Percentiles rank a stretch among this genome's conserved stretches.
Conservation (phyloP, 2,797 vertebrate species). For the Parauchenoglanis punctatus region DNA sequence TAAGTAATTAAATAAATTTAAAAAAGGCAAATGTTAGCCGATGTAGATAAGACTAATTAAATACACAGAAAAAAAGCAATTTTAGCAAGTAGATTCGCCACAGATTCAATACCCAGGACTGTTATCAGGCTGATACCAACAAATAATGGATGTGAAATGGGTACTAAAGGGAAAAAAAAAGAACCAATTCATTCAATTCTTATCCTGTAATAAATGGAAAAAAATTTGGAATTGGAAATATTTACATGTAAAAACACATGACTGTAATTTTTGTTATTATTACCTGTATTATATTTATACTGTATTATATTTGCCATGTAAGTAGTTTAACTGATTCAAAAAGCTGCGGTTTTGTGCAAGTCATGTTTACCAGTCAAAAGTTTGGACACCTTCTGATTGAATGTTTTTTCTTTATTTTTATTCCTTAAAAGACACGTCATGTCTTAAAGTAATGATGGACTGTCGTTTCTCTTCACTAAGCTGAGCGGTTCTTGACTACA, state of each 20-base stretch:
- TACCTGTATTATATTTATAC: not conserved
- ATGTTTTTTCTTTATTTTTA: too few species aligned
- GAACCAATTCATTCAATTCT: not conserved
- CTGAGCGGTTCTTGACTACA: too few species aligned
- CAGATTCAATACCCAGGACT: not conserved
- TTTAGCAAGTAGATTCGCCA: not conserved
- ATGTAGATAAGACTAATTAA: not conserved
- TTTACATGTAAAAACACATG: not conserved
- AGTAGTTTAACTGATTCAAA: not conserved
- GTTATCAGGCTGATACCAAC: not conserved
- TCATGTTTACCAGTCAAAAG: not conserved
- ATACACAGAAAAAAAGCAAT: not conserved
- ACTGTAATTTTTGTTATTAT: not conserved
- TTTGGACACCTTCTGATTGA: too few species aligned
- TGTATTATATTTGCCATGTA: not conserved
- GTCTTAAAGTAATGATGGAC: too few species aligned
- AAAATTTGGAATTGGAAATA: not conserved
- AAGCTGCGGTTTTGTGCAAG: not conserved
- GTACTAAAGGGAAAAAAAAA: not conserved
- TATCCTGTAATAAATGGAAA: not conserved
- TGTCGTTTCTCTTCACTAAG: too few species aligned
- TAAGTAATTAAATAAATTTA: not conserved
- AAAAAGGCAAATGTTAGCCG: not conserved
- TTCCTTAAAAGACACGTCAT: too few species aligned
- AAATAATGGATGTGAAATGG: not conserved